These are phyloP conservation scores for Apoderus coryli DNA, from an alignment of 2,888 invertebrate species.

Conservation along the genomic window DNA sequence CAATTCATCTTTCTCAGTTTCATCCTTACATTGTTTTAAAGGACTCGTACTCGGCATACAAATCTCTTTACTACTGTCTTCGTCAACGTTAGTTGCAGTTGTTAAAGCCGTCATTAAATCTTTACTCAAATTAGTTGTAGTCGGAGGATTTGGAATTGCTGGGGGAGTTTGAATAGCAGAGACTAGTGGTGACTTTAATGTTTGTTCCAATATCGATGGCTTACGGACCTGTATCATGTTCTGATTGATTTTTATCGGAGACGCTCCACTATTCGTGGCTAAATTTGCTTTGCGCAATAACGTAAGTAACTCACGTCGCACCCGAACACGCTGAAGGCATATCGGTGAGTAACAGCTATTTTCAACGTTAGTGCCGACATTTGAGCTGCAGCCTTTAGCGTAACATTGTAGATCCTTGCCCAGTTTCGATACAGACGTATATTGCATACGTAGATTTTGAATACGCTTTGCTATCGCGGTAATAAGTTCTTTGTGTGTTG, in stretches of 20 bases:
- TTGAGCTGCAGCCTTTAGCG: conserved; percentile 51
- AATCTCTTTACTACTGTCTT: conserved; percentile 28
- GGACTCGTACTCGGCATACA: conserved; percentile 23
- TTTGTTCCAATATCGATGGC: conserved; percentile 52
- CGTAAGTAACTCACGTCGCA: conserved; percentile 52
- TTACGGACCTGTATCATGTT: conserved; percentile 24
- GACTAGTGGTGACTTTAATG: conserved; percentile 42
- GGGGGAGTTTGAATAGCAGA: conserved; percentile 19
- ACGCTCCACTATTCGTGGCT: conserved; percentile 32
- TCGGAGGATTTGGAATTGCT: conserved; percentile 14
- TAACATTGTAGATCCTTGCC: conserved; percentile 63
- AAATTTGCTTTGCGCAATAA: conserved; percentile 48
- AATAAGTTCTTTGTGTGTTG: conserved; percentile 36
- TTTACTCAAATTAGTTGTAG: conserved; percentile 42
- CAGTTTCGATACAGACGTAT: conserved; percentile 50
- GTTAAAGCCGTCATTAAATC: conserved; percentile 47
- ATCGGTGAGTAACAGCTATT: conserved; percentile 65
- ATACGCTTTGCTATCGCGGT: conserved; percentile 50
- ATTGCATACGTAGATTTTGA: conserved; percentile 52
- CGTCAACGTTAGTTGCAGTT: conserved; percentile 45
- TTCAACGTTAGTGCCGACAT: conserved; percentile 34
- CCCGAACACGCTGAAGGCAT: conserved; percentile 57
- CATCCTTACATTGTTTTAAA: conserved; percentile 16
- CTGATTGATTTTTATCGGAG: conserved; percentile 27
- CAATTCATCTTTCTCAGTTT: conserved; percentile 15